Evolutionary conservation across 1,140 invertebrate genomes (phyloP), one percentile per base, ranked within the genome.

Genomic region (Heliconius melpomene): DNA sequence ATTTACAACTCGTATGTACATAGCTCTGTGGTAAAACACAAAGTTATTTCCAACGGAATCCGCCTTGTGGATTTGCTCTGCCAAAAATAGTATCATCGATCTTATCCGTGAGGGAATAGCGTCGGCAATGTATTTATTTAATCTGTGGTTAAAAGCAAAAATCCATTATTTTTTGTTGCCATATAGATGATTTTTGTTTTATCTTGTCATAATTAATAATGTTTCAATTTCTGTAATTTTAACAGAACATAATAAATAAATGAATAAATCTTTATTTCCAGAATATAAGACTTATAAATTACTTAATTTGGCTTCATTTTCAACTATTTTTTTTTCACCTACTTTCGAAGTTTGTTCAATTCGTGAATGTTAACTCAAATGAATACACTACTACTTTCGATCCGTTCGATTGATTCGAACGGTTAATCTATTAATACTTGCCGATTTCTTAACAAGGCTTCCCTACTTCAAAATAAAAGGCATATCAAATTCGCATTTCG

Each of bases 11-110:
- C 71, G 29, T n/a, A 66, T 50, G 79, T 72, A 77, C 75, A 77
- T 82, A 78, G 84, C 83, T 81, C 83, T 89, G 86, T 89, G 90
- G 85, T 90, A 84, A 89, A 88, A 87, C 86, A 84, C 82, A 76
- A 78, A 89, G 92, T 89, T 94, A 94, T 94, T 93, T 94, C 89
- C 83, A 90, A 92, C 85, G 87, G 88, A 93, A 93, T 94, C 87
- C 85, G 89, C 87, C 88, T 92, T 89, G 88, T 89, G 88, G 84
- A 91, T 92, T 91, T 85, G 90, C 87, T 88, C 85, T 77, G 86
- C 84, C 90, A 81, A 88, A 92, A 94, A 94, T 94, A 94, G 90
- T 89, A 90, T 88, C 91, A 90, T 92, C 91, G 87, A 90, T 90
- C 86, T 91, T 93, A 91, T 91, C 86, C 85, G 86, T 83, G 82